phyloP scores from a whole-genome alignment of 2,113 vertebrate species.

The Coturnix japonica region DNA sequence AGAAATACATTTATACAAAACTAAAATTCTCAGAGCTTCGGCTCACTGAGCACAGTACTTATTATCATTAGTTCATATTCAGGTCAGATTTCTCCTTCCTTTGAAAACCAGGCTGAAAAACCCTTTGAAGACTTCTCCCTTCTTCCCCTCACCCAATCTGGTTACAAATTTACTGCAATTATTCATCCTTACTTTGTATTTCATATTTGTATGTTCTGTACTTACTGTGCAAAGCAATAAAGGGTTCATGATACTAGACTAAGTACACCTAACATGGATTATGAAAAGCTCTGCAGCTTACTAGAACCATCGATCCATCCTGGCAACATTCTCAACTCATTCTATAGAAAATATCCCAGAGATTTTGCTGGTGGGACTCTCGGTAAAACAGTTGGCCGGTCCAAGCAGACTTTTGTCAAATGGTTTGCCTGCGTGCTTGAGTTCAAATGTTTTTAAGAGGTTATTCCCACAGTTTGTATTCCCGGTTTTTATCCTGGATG shows the following conservation, averaged over 20 bases:
- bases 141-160: not conserved
- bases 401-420: not conserved
- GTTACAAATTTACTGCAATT: slow-evolving; percentile 24
- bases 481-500: slow-evolving; percentile 38
- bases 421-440: not conserved
- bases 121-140: slow-evolving; percentile 3
- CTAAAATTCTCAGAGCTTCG: slow-evolving; percentile 5
- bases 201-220: not conserved
- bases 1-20: slow-evolving; percentile 29
- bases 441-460: not conserved
- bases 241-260: not conserved
- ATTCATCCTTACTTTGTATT: not conserved
- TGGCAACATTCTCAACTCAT: slow-evolving; percentile 4
- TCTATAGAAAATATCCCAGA: slow-evolving; percentile 32
- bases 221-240: not conserved
- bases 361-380: not conserved
- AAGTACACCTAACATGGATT: not conserved
- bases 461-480: slow-evolving; percentile 15
- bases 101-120: slow-evolving; percentile 52
- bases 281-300: not conserved
- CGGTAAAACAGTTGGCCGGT: not conserved
- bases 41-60: slow-evolving; percentile 36
- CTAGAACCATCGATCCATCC: not conserved
- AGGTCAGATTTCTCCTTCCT: slow-evolving; percentile 34
- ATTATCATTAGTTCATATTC: slow-evolving; percentile 62